Base-by-base conservation (phyloP, 1,140 invertebrate genomes). In the Plutomurus gul region DNA sequence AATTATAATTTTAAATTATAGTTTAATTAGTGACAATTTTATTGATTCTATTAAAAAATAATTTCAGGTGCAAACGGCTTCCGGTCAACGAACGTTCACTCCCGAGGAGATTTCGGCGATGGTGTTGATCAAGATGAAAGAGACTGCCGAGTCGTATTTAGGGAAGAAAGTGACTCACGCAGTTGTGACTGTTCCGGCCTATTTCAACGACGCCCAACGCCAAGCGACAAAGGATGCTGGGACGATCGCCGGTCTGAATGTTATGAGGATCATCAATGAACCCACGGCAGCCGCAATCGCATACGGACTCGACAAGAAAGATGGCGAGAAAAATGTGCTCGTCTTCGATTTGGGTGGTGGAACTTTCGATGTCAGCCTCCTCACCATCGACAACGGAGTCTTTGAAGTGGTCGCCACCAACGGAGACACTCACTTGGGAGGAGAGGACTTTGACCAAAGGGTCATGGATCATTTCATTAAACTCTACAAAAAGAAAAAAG, bases 201-300 rank as follows among this genome's bases (percentile, higher is more conserved):
- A n/a, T n/a, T n/a, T n/a, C n/a, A n/a, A n/a, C 85, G 97, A 99
- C 88, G 96, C 96, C 81, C 96, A 99, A 88, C 91, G 96, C 88
- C 96, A 98, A 88, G n/a, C n/a, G n/a, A n/a, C n/a, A n/a, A n/a
- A n/a, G n/a, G n/a, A n/a, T n/a, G n/a, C n/a, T n/a, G n/a, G n/a
- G n/a, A n/a, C n/a, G n/a, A n/a, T n/a, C n/a, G n/a, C n/a, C n/a
- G n/a, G n/a, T n/a, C n/a, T n/a, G n/a, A n/a, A n/a, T n/a, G n/a
- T n/a, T n/a, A n/a, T n/a, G n/a, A n/a, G n/a, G n/a, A n/a, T n/a
- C n/a, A 99, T 99, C 85, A 99, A 99, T 87, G 98, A 99, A 87
- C 98, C 98, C n/a, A 99, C 98, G 36, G 98, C 98, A 7, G 98
- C 98, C 74, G 98, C 98, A 79, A 99, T 99, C 88, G 98, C 98